Evolutionary conservation across 2,888 invertebrate genomes (phyloP).

Genomic region (Lycia hirtaria): DNA sequence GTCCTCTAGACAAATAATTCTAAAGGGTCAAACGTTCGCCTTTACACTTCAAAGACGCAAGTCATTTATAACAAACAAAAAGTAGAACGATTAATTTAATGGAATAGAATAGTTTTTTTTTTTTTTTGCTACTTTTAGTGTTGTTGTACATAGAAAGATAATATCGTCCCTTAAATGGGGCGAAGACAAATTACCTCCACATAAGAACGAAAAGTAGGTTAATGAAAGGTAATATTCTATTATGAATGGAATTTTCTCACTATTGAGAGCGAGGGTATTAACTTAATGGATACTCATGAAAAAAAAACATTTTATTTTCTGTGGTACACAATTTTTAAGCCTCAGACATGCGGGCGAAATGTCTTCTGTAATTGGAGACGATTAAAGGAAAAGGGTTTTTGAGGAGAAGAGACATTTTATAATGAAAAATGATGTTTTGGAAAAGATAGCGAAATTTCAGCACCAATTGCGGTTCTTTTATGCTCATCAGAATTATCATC

Average conservation of each 20-base stretch:
- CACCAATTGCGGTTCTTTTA: no score
- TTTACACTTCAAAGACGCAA: background rate
- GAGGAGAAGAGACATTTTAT: no score
- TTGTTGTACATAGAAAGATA: background rate
- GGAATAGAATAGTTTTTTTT: background rate
- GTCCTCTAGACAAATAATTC: slow-evolving; percentile 6
- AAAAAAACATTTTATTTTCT: slow-evolving; percentile 13
- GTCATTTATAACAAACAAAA: background rate
- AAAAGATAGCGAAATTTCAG: no score
- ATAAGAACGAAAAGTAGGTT: slow-evolving; percentile 30
- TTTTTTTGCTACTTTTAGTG: background rate
- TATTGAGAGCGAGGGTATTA: slow-evolving; percentile 32
- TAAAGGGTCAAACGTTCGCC: background rate
- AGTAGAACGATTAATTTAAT: background rate
- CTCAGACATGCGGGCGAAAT: background rate
- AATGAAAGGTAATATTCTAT: slow-evolving; percentile 35
- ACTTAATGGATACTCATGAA: slow-evolving; percentile 29
- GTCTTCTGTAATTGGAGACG: slow-evolving; percentile 3
- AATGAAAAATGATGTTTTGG: no score
- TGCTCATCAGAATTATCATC: no score
- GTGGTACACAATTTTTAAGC: slow-evolving; percentile 4
- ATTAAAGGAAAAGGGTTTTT: no score
- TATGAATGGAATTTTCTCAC: slow-evolving; percentile 31
- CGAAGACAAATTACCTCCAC: slow-evolving; percentile 22
- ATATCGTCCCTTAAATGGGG: slow-evolving; percentile 14